Evolutionary conservation across 2,797 vertebrate genomes (phyloP), one percentile per base, ranked within the genome.

Genomic region (Meda fulgida): DNA sequence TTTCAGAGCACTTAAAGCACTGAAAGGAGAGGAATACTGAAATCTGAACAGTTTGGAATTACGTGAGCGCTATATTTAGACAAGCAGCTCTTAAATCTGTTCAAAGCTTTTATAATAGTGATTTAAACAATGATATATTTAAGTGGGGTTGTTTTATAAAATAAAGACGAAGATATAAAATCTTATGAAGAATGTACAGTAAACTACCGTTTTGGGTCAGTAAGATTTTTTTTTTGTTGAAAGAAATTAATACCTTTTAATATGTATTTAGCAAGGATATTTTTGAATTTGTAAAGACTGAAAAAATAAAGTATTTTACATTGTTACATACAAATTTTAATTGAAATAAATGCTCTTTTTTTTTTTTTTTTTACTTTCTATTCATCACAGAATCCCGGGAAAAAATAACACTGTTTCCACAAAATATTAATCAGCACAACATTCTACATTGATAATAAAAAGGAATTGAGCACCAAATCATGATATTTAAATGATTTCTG

Each of bases 71-170:
- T 51, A 76, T 66, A 53, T 66, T 76, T 77, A 84, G 72, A 53
- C 46, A 78, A 43, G 48, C 82, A 78, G 82, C 82, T 78, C 46
- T 78, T 76, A 51, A 65, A 36, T 81, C 36, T 72, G 18, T 60
- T 43, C 26, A 75, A 48, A 48, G 23, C 69, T 60, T 51, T 81
- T 72, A 34, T 46, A 71, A 21, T n/a, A 18, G 55, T 63, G 40
- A 75, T 83, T 66, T 38, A 75, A 75, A 75, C 43, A 19, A 36
- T 66, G 8, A 48, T 53, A 26, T 31, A 46, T 18, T 40, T 69
- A 38, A n/a, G 8, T 81, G 21, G 48, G 51, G 53, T 76, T 76
- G 31, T 76, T 55, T 76, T 55, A 76, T 76, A 53, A 13, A n/a
- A 36, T n/a, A 2, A 78, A 40, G 53, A 26, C 0, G 5, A 23